A percentile compares a stretch with the other conserved stretches of the same genome.
These are phyloP conservation scores for Capromys pilorides DNA, from an alignment of 2,797 vertebrate species.

Conservation along the genomic window DNA sequence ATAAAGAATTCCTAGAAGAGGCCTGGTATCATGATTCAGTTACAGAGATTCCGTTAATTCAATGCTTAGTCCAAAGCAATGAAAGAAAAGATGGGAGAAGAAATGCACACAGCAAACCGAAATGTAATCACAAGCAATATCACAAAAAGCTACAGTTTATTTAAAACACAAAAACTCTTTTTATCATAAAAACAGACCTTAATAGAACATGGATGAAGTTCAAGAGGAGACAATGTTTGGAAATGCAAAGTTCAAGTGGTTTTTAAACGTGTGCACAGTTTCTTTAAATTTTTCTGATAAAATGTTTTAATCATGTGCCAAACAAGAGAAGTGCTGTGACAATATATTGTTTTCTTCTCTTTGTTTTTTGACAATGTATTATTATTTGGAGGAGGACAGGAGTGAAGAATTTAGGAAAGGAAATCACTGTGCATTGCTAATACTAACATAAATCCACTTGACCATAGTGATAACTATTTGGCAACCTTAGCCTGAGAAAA, in stretches of 20 bases:
- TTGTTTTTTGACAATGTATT: neutral
- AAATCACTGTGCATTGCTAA: neutral
- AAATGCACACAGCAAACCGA: neutral
- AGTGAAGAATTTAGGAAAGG: neutral
- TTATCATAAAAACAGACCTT: neutral
- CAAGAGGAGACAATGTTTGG: neutral
- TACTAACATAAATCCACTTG: neutral
- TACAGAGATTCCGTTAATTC: neutral
- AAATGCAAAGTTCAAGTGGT: neutral
- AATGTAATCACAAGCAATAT: neutral
- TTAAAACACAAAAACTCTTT: neutral
- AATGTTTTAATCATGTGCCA: neutral
- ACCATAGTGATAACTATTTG: neutral
- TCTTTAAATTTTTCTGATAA: neutral
- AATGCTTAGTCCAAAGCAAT: neutral
- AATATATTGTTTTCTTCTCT: neutral
- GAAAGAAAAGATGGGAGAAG: neutral
- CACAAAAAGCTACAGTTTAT: neutral
- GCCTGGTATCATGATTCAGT: neutral
- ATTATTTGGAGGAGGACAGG: rapidly evolving
- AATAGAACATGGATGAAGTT: neutral
- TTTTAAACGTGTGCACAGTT: neutral
- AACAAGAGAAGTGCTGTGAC: neutral
- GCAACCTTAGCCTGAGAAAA: neutral
- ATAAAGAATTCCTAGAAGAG: neutral